Base-by-base conservation (phyloP, 2,888 invertebrate species). In the Latheticus oryzae region DNA sequence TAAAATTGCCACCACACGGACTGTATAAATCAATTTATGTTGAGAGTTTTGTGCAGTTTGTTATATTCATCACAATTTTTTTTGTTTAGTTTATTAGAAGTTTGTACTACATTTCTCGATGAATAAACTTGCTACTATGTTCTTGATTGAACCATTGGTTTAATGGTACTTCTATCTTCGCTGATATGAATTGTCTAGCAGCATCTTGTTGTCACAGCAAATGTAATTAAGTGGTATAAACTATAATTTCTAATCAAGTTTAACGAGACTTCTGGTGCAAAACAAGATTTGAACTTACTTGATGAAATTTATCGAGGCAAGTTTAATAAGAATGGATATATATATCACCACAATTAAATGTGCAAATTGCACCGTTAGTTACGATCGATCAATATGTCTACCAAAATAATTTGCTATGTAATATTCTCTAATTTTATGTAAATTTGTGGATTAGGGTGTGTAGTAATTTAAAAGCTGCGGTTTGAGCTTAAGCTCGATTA, bases 381-480 rank as follows among this genome's bases (percentile, higher is more conserved):
- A 19, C 21, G 4, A 19, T 5, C 3, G 21, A 19, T 19, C 5
- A 5, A 5, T 3, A 19, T 19, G 21, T 19, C 4, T 8, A 3
- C n/a, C 5, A 28, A 11, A 4, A 2, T 3, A 12, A 16, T 33
- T 16, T 28, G 43, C 19, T 8, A 7, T 4, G 37, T 9, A 32
- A 48, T 35, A 9, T 37, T 26, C 28, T 38, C 37, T 50, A 38
- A 50, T 50, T 50, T 21, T 37, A 50, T 19, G 50, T 11, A 50
- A 38, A 50, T 48, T 45, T 33, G 47, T 47, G 16, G 23, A 35
- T 23, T 33, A 23, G 8, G 33, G 28, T 5, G 28, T n/a, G 11
- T 9, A 19, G 45, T 45, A 45, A 45, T 45, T 45, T 30, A 45
- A 45, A 43, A 45, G 45, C 45, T 45, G 45, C 32, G 45, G 45